phyloP scores from a whole-genome alignment of 2,888 invertebrate genomes.

The Polymixis lichenea region DNA sequence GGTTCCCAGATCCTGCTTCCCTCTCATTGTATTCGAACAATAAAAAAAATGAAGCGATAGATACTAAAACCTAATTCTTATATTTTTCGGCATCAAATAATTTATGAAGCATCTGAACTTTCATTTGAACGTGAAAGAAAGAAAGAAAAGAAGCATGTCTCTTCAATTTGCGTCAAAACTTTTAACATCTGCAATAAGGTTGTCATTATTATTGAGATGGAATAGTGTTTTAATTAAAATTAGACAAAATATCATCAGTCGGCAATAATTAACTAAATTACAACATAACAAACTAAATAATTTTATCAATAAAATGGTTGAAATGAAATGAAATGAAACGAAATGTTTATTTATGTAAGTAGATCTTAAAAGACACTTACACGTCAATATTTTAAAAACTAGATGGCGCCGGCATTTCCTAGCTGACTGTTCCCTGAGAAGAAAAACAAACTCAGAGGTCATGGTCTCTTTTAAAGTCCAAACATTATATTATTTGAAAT shows the following conservation, averaged over 20 bases:
- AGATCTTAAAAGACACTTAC: no score
- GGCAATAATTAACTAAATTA: neutral
- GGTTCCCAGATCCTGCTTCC: neutral
- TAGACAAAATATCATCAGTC: neutral
- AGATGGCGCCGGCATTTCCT: no score
- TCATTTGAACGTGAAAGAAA: no score
- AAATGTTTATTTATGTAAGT: no score
- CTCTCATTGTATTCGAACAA: constrained; percentile 37
- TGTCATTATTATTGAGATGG: neutral
- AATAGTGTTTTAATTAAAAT: neutral
- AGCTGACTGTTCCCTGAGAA: no score
- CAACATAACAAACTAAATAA: no score
- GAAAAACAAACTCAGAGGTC: no score
- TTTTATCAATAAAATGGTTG: neutral
- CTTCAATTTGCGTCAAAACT: constrained; percentile 10
- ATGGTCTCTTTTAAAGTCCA: no score
- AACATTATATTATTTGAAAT: no score
- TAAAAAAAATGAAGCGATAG: constrained; percentile 2
- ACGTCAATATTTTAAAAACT: no score
- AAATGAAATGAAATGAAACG: no score
- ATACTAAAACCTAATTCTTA: constrained; percentile 9
- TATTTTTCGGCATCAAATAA: constrained; percentile 34
- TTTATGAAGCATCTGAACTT: constrained; percentile 36
- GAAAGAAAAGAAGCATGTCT: constrained; percentile 1
- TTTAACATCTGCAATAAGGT: neutral